A percentile compares a stretch with the other conserved stretches of the same genome.
Evolutionary conservation across 2,888 invertebrate genomes (phyloP).

Genomic region (Mythimna ferrago): DNA sequence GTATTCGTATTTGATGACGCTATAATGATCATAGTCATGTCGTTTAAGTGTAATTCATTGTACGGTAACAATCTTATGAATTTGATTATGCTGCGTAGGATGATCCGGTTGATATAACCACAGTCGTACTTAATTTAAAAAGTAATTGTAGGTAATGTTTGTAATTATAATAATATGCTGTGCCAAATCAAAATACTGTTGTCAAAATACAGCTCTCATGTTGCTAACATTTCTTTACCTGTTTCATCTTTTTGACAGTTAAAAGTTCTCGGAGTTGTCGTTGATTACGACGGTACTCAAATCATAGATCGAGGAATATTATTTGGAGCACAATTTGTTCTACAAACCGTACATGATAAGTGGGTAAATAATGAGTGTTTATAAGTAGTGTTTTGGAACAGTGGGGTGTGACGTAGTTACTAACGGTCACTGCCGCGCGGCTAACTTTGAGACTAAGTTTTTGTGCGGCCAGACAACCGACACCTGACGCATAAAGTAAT

Average conservation of each 20-base stretch:
- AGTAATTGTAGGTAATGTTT: too few species aligned
- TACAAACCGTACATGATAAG: slow-evolving; percentile 46
- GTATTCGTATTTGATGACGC: slow-evolving; percentile 17
- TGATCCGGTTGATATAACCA: slow-evolving; percentile 18
- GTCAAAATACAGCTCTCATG: background rate
- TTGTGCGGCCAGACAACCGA: slow-evolving; percentile 49
- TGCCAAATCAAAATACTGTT: background rate
- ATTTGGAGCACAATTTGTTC: slow-evolving; percentile 33
- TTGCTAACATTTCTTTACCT: background rate
- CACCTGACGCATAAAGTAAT: slow-evolving; percentile 47
- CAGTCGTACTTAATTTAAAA: too few species aligned
- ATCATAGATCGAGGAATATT: background rate
- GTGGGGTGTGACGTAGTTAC: slow-evolving; percentile 57
- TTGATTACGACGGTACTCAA: slow-evolving; percentile 1
- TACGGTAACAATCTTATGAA: slow-evolving; percentile 26
- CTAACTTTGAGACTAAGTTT: slow-evolving; percentile 54
- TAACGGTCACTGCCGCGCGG: slow-evolving; percentile 54
- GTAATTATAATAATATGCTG: too few species aligned
- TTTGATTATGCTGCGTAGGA: slow-evolving; percentile 14
- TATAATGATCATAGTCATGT: slow-evolving; percentile 10
- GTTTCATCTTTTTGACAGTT: background rate
- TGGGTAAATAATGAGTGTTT: slow-evolving; percentile 59
- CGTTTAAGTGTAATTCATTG: slow-evolving; percentile 35
- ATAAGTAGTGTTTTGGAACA: slow-evolving; percentile 58
- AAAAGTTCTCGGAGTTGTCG: background rate